These are phyloP conservation scores for Nesometra sesokonis DNA, from an alignment of 35 echinoderm and acorn worm genomes.

Conservation along the genomic window DNA sequence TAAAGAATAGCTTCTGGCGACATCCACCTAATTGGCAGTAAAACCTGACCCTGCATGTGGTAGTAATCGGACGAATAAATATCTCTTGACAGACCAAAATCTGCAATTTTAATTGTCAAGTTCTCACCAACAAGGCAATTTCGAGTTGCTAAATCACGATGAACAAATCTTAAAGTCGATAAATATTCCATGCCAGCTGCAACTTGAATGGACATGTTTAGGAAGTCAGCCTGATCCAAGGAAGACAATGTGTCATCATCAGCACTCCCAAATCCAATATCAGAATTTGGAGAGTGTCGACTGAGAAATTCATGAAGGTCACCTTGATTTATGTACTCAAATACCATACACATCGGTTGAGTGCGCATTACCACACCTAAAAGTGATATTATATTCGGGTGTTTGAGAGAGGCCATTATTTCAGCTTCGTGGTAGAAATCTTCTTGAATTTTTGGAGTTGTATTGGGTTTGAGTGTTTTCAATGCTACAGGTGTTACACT, in stretches of 20 bases:
- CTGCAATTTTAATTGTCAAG: slow-evolving; percentile 83
- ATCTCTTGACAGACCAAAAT: slow-evolving; percentile 90
- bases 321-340: slow-evolving; percentile 82
- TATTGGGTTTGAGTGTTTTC: slow-evolving; percentile 68
- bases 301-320: slow-evolving; percentile 84
- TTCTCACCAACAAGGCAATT: slow-evolving; percentile 97
- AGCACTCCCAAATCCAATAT: slow-evolving; percentile 82
- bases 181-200: slow-evolving; percentile 98
- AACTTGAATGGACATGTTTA: slow-evolving; percentile 73
- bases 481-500: slow-evolving; percentile 66
- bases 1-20: slow-evolving; percentile 85
- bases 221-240: slow-evolving; percentile 78
- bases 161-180: slow-evolving; percentile 84
- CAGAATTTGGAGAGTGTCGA: slow-evolving; percentile 89
- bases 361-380: slow-evolving; percentile 65
- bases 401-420: slow-evolving; percentile 69
- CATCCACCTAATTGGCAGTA: slow-evolving; percentile 95
- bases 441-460: slow-evolving; percentile 52
- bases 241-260: slow-evolving; percentile 90
- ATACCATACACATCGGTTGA: slow-evolving; percentile 77
- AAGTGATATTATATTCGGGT: slow-evolving; percentile 88
- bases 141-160: slow-evolving; percentile 83
- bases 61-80: slow-evolving; percentile 96
- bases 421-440: slow-evolving; percentile 66
- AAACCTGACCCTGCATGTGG: slow-evolving; percentile 59